phyloP scores from a whole-genome alignment of 2,888 invertebrate species.

The Eupithecia dodoneata region DNA sequence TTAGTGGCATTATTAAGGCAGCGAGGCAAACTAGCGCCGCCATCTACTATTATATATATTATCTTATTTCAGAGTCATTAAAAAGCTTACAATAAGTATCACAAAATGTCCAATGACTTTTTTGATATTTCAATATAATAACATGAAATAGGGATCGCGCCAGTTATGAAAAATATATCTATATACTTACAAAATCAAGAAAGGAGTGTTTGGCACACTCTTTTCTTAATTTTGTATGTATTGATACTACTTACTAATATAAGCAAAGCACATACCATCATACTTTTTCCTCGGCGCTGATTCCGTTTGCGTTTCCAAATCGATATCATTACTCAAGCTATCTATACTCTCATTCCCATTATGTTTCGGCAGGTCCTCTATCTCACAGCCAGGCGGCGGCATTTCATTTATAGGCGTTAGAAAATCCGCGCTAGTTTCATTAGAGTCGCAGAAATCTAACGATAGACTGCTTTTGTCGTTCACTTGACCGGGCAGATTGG shows the following conservation, averaged over 20 bases:
- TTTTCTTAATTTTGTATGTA: background rate
- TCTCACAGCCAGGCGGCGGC: conserved; percentile 79
- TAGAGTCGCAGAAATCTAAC: conserved; percentile 78
- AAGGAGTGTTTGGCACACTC: background rate
- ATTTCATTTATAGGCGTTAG: conserved; percentile 81
- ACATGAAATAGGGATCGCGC: too few species aligned
- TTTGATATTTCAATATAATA: too few species aligned
- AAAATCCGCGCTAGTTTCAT: conserved; percentile 81
- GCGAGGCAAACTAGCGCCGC: too few species aligned
- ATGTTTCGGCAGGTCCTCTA: conserved; percentile 76
- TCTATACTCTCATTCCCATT: conserved; percentile 77
- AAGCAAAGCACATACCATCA: conserved; percentile 58
- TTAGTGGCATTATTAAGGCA: background rate
- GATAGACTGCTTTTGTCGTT: conserved; percentile 77
- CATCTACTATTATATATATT: too few species aligned
- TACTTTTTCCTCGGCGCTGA: conserved; percentile 72
- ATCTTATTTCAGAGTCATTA: too few species aligned
- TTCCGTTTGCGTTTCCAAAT: conserved; percentile 78
- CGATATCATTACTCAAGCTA: conserved; percentile 75
- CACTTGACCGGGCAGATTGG: conserved; percentile 58
- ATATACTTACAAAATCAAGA: too few species aligned
- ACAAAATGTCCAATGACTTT: too few species aligned
- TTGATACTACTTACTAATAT: background rate
- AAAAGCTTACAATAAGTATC: too few species aligned
- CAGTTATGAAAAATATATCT: too few species aligned